Percentiles rank a stretch among this genome's conserved stretches.
These are phyloP conservation scores for Wiebesia pumilae DNA, from an alignment of 1,140 invertebrate species.

Conservation along the genomic window DNA sequence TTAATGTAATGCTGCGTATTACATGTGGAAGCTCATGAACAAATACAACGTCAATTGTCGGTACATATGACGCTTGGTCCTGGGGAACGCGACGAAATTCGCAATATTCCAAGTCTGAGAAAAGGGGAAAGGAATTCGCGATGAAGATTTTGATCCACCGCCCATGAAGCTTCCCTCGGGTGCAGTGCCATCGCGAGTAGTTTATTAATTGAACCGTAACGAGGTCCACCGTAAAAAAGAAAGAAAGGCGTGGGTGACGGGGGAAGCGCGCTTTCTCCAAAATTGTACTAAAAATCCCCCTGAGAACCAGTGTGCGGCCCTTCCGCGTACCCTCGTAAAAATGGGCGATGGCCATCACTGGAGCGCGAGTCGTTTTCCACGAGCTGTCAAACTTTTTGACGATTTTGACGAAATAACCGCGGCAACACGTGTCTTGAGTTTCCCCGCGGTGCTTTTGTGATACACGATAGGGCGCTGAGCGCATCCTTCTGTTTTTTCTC, in stretches of 20 bases:
- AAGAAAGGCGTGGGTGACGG: background rate
- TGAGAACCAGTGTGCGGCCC: background rate
- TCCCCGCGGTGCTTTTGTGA: slow-evolving; percentile 52
- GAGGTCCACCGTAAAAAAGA: background rate
- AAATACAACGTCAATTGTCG: too few species aligned
- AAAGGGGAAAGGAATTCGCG: too few species aligned
- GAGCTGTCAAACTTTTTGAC: slow-evolving; percentile 41
- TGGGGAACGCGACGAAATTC: too few species aligned
- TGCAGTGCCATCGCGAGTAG: background rate
- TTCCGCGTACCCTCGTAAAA: slow-evolving; percentile 22
- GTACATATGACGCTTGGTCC: too few species aligned
- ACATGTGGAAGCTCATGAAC: too few species aligned
- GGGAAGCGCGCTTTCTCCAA: slow-evolving; percentile 1
- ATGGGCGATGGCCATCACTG: background rate
- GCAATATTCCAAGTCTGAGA: too few species aligned
- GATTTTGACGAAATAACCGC: slow-evolving; percentile 4
- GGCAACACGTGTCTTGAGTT: slow-evolving; percentile 12
- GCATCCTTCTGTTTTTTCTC: background rate
- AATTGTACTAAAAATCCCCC: background rate
- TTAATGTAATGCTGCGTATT: too few species aligned
- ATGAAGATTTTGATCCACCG: background rate
- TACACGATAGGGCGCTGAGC: slow-evolving; percentile 35
- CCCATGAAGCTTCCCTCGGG: background rate
- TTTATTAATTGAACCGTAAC: slow-evolving; percentile 12
- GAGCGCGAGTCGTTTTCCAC: background rate